Conservation (phyloP, 2,888 invertebrate species). For the Celastrina argiolus region DNA sequence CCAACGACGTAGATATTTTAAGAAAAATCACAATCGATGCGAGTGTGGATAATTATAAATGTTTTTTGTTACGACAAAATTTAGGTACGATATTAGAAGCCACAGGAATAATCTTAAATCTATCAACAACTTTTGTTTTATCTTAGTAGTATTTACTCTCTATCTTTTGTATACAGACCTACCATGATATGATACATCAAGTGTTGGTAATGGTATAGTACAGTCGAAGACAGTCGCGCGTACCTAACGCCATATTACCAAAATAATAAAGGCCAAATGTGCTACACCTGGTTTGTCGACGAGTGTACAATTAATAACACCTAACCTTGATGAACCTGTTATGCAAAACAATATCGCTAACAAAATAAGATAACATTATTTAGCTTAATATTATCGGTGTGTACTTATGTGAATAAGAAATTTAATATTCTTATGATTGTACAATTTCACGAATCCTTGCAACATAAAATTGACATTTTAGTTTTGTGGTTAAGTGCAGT, state of each 20-base stretch:
- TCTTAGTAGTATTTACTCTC: no score
- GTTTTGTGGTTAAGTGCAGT: neutral
- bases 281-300: slow-evolving; percentile 25
- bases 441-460: neutral
- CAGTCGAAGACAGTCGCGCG: neutral
- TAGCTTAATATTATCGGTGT: slow-evolving; percentile 17
- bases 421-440: neutral
- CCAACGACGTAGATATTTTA: no score
- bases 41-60: no score
- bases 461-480: neutral
- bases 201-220: no score
- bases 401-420: neutral
- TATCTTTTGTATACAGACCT: neutral
- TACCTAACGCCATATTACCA: neutral
- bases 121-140: slow-evolving; percentile 1
- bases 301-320: slow-evolving; percentile 46
- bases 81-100: no score
- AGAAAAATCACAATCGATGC: no score
- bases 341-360: slow-evolving; percentile 60
- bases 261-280: neutral
- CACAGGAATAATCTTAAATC: neutral
- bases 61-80: no score
- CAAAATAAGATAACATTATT: slow-evolving; percentile 49
- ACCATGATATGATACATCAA: no score
- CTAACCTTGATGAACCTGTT: slow-evolving; percentile 68